Evolutionary conservation across 23 tunicate genomes (phyloP).

Genomic region (Ciona savignyi): DNA sequence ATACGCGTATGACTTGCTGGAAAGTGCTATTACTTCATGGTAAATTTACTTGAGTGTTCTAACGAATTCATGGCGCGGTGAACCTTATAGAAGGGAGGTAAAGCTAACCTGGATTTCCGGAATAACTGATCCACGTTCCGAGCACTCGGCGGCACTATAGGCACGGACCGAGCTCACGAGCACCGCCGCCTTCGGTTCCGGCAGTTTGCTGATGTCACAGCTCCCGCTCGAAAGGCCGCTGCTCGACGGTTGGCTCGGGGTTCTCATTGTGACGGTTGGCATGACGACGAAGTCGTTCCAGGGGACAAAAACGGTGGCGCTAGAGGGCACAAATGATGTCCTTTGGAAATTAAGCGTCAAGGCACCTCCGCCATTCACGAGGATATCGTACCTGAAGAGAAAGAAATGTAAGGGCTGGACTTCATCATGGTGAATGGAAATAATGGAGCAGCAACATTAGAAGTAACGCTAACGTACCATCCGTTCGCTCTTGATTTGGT

Average conservation of each 20-base stretch:
- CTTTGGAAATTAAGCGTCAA: constrained; percentile 40
- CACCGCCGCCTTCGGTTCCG: constrained; percentile 33
- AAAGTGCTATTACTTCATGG: no score
- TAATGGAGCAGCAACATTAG: no score
- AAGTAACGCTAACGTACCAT: constrained; percentile 45
- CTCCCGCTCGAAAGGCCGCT: not conserved
- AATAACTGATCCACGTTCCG: constrained; percentile 66
- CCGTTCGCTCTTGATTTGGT: constrained; percentile 68
- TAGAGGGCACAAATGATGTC: constrained; percentile 29
- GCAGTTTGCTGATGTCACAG: constrained; percentile 62
- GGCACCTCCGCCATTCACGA: constrained; percentile 82
- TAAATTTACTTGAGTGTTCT: no score
- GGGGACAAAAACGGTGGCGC: constrained; percentile 37
- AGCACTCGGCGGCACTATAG: constrained; percentile 59
- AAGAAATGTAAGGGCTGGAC: not conserved
- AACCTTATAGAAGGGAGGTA: not conserved
- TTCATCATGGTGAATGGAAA: no score
- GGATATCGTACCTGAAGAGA: constrained; percentile 63
- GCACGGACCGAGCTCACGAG: constrained; percentile 50
- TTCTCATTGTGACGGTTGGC: constrained; percentile 52
- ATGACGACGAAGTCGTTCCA: constrained; percentile 71
- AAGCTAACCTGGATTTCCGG: constrained; percentile 72
- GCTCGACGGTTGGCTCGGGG: constrained; percentile 34
- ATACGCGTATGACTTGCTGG: no score
- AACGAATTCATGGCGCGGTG: no score